Evolutionary conservation across 2,888 invertebrate genomes (phyloP).

Genomic region (Amaurobius ferox): DNA sequence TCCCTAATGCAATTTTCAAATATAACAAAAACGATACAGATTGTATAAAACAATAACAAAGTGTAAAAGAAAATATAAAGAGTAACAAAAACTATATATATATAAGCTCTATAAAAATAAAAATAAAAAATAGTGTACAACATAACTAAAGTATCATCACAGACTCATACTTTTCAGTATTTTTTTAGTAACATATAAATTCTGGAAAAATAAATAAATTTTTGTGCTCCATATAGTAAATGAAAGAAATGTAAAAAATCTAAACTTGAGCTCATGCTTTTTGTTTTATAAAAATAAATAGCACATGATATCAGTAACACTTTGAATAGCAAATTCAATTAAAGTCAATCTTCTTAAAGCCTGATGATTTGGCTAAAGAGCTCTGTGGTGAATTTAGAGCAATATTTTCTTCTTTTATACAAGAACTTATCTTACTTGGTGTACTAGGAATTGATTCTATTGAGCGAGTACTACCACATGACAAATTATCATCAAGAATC

Average conservation of each 20-base stretch:
- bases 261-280: not conserved
- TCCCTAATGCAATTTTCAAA: too few species aligned
- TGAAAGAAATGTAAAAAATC: not conserved
- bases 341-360: conserved; percentile 33
- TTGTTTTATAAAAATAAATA: conserved; percentile 55
- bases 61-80: not conserved
- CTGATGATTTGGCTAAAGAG: conserved; percentile 11
- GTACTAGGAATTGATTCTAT: conserved; percentile 68
- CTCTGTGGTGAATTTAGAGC: conserved; percentile 17
- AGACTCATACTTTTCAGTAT: not conserved
- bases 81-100: not conserved
- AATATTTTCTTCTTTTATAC: conserved; percentile 37
- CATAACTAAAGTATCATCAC: not conserved
- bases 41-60: not conserved
- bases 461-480: conserved; percentile 67
- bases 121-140: not conserved
- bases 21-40: too few species aligned
- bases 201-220: not conserved
- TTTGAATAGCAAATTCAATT: conserved; percentile 46
- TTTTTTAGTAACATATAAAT: not conserved
- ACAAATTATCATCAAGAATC: conserved; percentile 65
- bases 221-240: conserved; percentile 13
- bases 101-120: not conserved
- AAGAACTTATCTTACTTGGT: conserved; percentile 59
- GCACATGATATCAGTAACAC: conserved; percentile 38